Evolutionary conservation across 2,113 vertebrate genomes (phyloP), one percentile per base, ranked within the genome.

Genomic region (Clarias gariepinus): DNA sequence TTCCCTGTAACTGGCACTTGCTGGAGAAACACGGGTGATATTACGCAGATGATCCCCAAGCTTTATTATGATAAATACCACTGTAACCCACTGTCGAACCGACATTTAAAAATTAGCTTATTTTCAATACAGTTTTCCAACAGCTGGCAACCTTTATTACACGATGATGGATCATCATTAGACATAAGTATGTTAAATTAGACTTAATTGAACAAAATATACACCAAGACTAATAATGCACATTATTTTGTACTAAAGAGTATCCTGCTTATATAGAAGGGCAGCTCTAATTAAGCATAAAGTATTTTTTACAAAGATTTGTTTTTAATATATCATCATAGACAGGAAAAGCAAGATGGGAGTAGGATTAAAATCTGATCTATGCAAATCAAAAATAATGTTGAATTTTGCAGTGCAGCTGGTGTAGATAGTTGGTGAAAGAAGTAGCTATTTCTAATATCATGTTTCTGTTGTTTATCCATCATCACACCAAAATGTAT

Each of bases 101-200:
- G 10, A 73, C 41, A 36, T 81, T 73, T 61, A 23, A n/a, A 61
- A 63, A 81, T 0, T 63, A 60, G 33, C 64, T 69, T 47, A 52
- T 60, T 25, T 57, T 28, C 23, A 12, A 23, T 30, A 36, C 55
- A 4, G 25, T 81, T 18, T 21, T 81, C 33, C 33, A 28, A 63
- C 77, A 81, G 53, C 85, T 79, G 84, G 76, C 60, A 25, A 52
- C 30, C 30, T 36, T 61, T 81, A 33, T 9, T 74, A 19, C 25
- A 52, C 23, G 18, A 53, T 71, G 13, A 68, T 69, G 25, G 33
- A 41, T 58, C 18, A 53, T 53, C 84, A 55, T 85, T 41, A 61
- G 7, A 28, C 28, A 41, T 68, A 10, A 68, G 30, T 23, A 69
- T 33, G 10, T 2, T 30, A n/a, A 30, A 53, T 66, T n/a, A 78